Conservation (phyloP, 2,113 vertebrate genomes). For the Aegotheles bennettii region DNA sequence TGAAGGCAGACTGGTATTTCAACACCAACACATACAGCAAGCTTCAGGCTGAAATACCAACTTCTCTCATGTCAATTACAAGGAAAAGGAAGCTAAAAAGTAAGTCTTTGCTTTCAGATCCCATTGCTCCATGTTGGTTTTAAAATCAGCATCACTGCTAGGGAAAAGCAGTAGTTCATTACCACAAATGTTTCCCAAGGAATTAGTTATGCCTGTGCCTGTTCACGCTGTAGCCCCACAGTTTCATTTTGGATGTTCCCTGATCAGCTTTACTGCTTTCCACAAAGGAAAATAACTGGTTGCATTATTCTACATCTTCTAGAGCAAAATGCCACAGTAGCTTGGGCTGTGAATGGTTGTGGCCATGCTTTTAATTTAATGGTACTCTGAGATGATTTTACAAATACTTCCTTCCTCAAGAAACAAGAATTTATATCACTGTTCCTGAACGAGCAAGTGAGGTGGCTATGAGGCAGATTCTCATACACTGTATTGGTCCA, state of each 20-base stretch:
- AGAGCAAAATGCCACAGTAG: not conserved
- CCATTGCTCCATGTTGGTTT: not conserved
- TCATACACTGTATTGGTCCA: not conserved
- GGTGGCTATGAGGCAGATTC: not conserved
- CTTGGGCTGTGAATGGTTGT: not conserved
- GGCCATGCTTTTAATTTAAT: not conserved
- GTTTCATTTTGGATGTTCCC: not conserved
- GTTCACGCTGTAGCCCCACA: not conserved
- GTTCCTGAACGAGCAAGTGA: not conserved
- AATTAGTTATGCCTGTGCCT: not conserved
- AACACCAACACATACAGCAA: not conserved
- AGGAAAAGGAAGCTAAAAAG: not conserved
- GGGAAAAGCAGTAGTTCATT: not conserved
- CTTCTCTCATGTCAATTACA: accelerated
- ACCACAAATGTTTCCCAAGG: not conserved
- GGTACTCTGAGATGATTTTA: not conserved
- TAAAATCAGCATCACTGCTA: not conserved
- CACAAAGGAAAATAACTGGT: not conserved
- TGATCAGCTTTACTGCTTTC: not conserved
- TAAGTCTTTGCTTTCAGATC: not conserved
- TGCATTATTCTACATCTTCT: not conserved
- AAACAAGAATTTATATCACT: not conserved
- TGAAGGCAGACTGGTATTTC: not conserved
- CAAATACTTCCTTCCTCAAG: not conserved
- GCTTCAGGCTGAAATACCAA: not conserved